phyloP scores from a whole-genome alignment of 2,888 invertebrate species.

The Aphrophora alni region DNA sequence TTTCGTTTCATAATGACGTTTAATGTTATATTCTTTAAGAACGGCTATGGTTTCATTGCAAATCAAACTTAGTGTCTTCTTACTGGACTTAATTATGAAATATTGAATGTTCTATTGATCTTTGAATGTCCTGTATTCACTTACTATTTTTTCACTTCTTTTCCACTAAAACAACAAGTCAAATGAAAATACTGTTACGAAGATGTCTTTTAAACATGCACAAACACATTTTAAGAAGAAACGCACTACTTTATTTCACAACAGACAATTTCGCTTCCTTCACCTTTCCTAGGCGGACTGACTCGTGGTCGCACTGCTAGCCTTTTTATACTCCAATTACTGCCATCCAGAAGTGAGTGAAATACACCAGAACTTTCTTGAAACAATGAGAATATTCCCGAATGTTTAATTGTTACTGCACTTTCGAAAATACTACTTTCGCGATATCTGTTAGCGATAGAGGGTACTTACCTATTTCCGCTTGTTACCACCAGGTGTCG shows the following conservation, averaged over 20 bases:
- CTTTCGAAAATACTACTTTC: conserved; percentile 38
- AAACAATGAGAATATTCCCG: conserved; percentile 37
- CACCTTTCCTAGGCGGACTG: conserved; percentile 25
- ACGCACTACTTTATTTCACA: conserved; percentile 44
- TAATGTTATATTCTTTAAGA: conserved; percentile 51
- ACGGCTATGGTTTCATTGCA: conserved; percentile 49
- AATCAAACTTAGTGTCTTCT: conserved; percentile 50
- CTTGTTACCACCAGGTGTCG: conserved; percentile 19
- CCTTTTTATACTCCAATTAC: conserved; percentile 33
- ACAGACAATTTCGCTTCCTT: conserved; percentile 20
- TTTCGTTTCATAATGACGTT: conserved; percentile 52
- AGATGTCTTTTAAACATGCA: no score
- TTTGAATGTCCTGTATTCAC: conserved; percentile 45
- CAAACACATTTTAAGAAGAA: no score
- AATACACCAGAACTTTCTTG: conserved; percentile 37
- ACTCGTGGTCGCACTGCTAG: conserved; percentile 37
- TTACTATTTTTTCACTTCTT: conserved; percentile 42
- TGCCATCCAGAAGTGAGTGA: conserved; percentile 39
- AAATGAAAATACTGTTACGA: neutral
- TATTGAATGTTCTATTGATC: conserved; percentile 45
- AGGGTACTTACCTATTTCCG: neutral
- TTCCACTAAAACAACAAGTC: conserved; percentile 38
- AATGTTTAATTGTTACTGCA: conserved; percentile 28
- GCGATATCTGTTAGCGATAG: conserved; percentile 17
- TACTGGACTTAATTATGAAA: conserved; percentile 50